A percentile compares a stretch with the other conserved stretches of the same genome.
These are phyloP conservation scores for Pterostichus madidus DNA, from an alignment of 2,888 invertebrate genomes.

Conservation along the genomic window DNA sequence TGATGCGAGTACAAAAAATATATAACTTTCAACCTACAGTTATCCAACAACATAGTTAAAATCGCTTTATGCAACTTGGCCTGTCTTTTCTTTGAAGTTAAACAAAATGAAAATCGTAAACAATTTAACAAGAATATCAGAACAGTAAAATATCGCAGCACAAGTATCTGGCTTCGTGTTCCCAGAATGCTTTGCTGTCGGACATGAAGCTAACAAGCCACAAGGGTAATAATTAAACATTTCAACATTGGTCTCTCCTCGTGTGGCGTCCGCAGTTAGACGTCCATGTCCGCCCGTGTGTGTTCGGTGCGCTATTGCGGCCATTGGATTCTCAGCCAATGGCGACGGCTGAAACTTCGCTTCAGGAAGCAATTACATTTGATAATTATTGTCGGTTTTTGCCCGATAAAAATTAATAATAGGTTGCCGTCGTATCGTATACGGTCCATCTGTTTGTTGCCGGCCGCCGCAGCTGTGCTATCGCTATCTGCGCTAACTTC, in stretches of 20 bases:
- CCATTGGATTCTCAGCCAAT: conserved; percentile 60
- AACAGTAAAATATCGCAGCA: background rate
- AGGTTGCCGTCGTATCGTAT: conserved; percentile 46
- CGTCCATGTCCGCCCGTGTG: background rate
- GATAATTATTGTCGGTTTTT: conserved; percentile 66
- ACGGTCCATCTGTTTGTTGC: conserved; percentile 34
- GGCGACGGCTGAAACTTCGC: conserved; percentile 48
- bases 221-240: conserved; percentile 65
- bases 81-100: too few relatives aligned
- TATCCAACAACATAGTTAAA: too few relatives aligned
- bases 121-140: background rate
- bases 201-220: conserved; percentile 48
- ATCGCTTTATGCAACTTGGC: too few relatives aligned
- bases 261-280: background rate
- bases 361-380: conserved; percentile 67
- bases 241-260: conserved; percentile 48
- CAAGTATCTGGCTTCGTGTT: conserved; percentile 17
- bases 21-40: too few relatives aligned
- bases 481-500: background rate
- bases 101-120: too few relatives aligned
- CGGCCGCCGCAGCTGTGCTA: conserved; percentile 11
- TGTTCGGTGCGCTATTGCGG: conserved; percentile 58
- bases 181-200: background rate
- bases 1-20: too few relatives aligned
- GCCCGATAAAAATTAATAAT: conserved; percentile 65